Base-by-base conservation (phyloP, 2,888 invertebrate genomes). In the Coleophora deauratella region DNA sequence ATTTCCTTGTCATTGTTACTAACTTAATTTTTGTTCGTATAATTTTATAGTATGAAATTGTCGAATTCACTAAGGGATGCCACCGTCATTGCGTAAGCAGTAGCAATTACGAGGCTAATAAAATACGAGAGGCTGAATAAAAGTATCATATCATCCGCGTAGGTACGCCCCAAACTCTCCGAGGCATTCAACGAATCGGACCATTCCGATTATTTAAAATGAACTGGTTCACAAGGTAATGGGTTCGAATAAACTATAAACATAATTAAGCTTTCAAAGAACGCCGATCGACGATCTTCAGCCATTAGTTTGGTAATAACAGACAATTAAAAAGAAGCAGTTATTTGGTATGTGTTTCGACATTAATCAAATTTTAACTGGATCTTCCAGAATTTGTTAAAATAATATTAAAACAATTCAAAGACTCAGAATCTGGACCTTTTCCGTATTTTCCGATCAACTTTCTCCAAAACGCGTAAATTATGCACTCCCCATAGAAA, bases 181-280 rank as follows among this genome's bases (percentile, higher is more conserved):
- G 65, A 66, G 62, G 56, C 58, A 57, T 57, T 64, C 61, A 62
- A 62, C 52, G 53, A 58, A 66, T 62, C 51, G 59, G 64, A 66
- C 63, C 72, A 67, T 73, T 75, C n/a, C n/a, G n/a, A n/a, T n/a
- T n/a, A n/a, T n/a, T n/a, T n/a, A 75, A 74, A 46, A 70, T 62
- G 43, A 72, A 73, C 74, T 76, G 66, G 72, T 72, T 57, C 55
- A 69, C 59, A 58, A 62, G 62, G 73, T 74, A 77, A 84, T 80
- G 77, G 70, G 55, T 66, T 60, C 65, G 53, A 64, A 79, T 78
- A 78, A 79, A 81, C 76, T 64, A 79, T 78, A 78, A 79, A 81
- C 76, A 79, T 78, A 78, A 81, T 81, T 77, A 78, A 77, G 72
- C 72, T 75, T 72, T 76, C 69, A 79, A 78, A 77, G 72, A 62